These are phyloP conservation scores for Catharus fuscescens DNA, from an alignment of 2,113 vertebrate genomes.

Conservation along the genomic window DNA sequence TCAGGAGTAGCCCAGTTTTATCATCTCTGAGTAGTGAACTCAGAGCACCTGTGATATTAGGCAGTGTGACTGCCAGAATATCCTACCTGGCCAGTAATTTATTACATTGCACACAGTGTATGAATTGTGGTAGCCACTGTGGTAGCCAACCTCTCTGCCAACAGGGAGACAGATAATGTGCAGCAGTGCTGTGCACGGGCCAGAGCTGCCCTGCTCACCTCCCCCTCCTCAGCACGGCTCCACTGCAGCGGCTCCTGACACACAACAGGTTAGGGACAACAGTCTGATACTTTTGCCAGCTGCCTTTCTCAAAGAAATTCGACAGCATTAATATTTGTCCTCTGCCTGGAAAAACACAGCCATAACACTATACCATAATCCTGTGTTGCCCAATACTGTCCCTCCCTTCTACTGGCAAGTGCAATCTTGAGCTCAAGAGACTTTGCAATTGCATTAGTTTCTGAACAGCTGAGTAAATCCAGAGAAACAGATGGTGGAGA, in stretches of 20 bases:
- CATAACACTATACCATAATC: background rate
- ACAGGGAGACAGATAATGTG: accelerated
- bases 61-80: background rate
- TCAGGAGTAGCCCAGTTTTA: background rate
- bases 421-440: background rate
- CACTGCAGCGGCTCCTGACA: accelerated
- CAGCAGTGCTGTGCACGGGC: accelerated
- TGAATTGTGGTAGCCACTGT: background rate
- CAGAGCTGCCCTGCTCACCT: background rate
- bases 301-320: background rate
- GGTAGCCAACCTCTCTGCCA: background rate
- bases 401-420: background rate
- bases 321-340: background rate
- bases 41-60: background rate
- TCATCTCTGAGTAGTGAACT: background rate
- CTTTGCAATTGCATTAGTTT: background rate
- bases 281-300: background rate
- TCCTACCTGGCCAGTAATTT: background rate
- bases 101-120: background rate
- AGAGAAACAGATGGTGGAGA: background rate
- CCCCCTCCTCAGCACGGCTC: accelerated
- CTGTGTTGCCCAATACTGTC: background rate
- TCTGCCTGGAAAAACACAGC: background rate
- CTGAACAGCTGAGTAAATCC: background rate
- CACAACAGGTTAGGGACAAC: background rate